Base-by-base conservation (phyloP, 2,113 vertebrate species). In the Lophius piscatorius region DNA sequence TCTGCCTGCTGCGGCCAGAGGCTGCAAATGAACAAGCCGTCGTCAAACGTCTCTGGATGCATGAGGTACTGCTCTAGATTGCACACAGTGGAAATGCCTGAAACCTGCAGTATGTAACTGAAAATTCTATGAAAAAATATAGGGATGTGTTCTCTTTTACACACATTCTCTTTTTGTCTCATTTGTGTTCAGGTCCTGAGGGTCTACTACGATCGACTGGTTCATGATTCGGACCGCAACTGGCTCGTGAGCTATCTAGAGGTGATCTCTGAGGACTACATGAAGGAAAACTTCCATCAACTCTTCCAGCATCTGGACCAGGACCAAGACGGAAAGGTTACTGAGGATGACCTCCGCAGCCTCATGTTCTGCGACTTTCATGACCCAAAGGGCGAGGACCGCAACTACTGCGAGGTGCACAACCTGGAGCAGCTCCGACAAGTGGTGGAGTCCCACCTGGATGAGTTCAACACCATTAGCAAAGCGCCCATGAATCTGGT, bases 321-420 rank as follows among this genome's bases (percentile, higher is more conserved):
- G 44, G 87, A 95, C 68, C 4, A 9, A 0, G 93, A 96, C 14
- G 94, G 38, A 5, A 39, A 98, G 97, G 61, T 97, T 54, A 90
- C 83, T 26, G 96, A 99, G 78, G 94, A 96, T 72, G 75, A 96
- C 63, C 86, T 98, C 90, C 90, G 88, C 66, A 95, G 85, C 76
- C 89, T 98, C 69, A 80, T 98, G 75, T 99, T 98, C 88, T 96
- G 97, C 11, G 96, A 99, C 81, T 98, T 98, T 72, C 93, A 94
- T 68, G 95, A 98, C 21, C 81, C 94, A 48, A 94, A 97, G 76
- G 94, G 90, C 80, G 91, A 92, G 40, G 95, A 97, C 23, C 91
- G 95, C 45, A 74, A 94, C 62, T 98, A 98, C 18, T 58, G 89
- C 40, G 96, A 98, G 83, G 91, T 99, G 83, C 40, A 90, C 86